phyloP scores from a whole-genome alignment of 2,113 vertebrate species.

The Sphaerodactylus townsendi region DNA sequence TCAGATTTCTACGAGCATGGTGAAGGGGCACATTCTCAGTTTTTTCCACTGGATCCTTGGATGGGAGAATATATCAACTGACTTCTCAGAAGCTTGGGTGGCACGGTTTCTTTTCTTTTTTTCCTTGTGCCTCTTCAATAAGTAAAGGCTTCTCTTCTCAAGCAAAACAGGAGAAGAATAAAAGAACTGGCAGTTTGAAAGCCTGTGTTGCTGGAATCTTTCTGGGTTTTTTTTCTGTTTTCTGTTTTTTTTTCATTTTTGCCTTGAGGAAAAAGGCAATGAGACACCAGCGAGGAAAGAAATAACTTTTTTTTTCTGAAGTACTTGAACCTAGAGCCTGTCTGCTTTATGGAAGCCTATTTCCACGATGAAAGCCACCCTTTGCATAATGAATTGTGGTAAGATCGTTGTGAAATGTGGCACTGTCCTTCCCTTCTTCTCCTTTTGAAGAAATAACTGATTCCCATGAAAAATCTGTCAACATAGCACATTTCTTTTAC shows the following conservation, averaged over 20 bases:
- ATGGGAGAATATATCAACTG: background rate
- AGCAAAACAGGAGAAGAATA: background rate
- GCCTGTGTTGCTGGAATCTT: background rate
- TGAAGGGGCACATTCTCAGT: background rate
- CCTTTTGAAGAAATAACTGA: conserved; percentile 39
- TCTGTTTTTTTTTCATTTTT: background rate
- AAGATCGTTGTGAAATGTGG: conserved; percentile 49
- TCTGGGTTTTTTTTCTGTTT: background rate
- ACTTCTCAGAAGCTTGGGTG: background rate
- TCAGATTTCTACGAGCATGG: background rate
- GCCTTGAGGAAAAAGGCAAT: conserved; percentile 11
- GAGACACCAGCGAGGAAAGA: background rate
- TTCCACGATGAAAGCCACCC: conserved; percentile 32
- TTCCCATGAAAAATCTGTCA: conserved; percentile 43
- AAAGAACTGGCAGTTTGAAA: conserved; percentile 10
- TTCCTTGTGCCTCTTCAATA: background rate
- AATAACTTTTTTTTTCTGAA: conserved; percentile 15
- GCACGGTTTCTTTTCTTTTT: background rate
- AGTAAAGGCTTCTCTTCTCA: background rate
- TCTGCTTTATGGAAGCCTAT: conserved; percentile 19
- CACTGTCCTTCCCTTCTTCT: conserved; percentile 17
- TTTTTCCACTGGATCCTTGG: too few species aligned
- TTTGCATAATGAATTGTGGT: conserved; percentile 62
- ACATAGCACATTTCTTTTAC: conserved; percentile 49
- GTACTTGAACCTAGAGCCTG: conserved; percentile 27